These are phyloP conservation scores for Hydrolagus colliei DNA, from an alignment of 2,797 vertebrate genomes.

Conservation along the genomic window DNA sequence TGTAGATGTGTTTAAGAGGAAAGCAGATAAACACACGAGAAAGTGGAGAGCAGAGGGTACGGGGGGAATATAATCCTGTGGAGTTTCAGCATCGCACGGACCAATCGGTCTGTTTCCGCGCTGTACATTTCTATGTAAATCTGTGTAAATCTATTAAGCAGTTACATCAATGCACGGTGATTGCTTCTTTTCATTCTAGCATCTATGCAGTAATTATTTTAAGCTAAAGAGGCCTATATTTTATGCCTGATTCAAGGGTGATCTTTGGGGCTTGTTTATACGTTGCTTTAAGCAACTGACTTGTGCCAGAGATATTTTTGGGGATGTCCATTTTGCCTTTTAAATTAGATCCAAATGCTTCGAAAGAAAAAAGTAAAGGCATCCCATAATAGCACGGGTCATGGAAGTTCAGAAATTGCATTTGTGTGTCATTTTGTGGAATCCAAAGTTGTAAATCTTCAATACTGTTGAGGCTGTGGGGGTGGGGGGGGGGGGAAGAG, in stretches of 20 bases:
- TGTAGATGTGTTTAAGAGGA: too few species aligned
- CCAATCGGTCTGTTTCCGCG: too few species aligned
- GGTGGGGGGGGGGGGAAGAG: too few species aligned
- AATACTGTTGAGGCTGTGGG: too few species aligned
- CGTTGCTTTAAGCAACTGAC: background rate
- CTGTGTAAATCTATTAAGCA: background rate
- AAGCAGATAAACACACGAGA: too few species aligned
- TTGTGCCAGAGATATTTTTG: background rate
- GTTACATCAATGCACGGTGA: background rate
- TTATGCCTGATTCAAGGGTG: background rate
- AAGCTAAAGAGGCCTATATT: background rate
- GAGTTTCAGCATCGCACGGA: too few species aligned
- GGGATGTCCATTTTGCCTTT: background rate
- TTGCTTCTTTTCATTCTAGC: background rate
- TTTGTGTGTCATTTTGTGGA: conserved; percentile 17
- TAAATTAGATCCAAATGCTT: background rate
- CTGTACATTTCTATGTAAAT: too few species aligned
- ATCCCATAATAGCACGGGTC: background rate
- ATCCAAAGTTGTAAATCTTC: conserved; percentile 18
- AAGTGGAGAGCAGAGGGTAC: too few species aligned
- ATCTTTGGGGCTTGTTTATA: background rate
- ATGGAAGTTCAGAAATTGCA: conserved; percentile 25
- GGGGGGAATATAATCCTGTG: too few species aligned
- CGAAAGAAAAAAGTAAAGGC: background rate
- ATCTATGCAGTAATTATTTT: background rate